Evolutionary conservation across 2,888 invertebrate species (phyloP).

Genomic region (Boloria selene): DNA sequence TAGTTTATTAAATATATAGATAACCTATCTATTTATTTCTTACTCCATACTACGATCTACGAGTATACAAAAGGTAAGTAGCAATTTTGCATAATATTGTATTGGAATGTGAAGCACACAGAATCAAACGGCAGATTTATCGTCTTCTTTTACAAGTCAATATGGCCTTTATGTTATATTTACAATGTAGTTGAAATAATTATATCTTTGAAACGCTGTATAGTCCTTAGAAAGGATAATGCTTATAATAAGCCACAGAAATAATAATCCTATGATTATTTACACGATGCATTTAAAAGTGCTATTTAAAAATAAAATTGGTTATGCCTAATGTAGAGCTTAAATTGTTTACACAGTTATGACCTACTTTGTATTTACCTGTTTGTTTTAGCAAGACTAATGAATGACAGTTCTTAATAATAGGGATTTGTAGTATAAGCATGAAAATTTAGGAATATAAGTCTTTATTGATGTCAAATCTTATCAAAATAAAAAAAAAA

Average conservation of each 20-base stretch:
- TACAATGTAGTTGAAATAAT: slow-evolving; percentile 17
- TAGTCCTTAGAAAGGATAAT: slow-evolving; percentile 4
- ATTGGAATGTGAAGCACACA: slow-evolving; percentile 25
- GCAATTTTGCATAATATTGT: slow-evolving; percentile 17
- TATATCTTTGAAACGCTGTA: slow-evolving; percentile 6
- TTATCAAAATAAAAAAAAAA: too few relatives aligned
- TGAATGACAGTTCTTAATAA: too few relatives aligned
- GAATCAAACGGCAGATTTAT: slow-evolving; percentile 29
- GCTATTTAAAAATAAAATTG: slow-evolving; percentile 6
- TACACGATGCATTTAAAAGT: slow-evolving; percentile 12
- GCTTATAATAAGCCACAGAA: slow-evolving; percentile 7
- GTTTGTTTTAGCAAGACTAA: too few relatives aligned
- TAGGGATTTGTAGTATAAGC: too few relatives aligned
- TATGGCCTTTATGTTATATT: slow-evolving; percentile 25
- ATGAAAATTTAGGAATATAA: too few relatives aligned
- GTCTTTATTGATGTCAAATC: too few relatives aligned
- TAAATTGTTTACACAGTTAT: too few relatives aligned
- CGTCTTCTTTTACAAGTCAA: slow-evolving; percentile 32
- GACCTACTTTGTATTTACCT: too few relatives aligned
- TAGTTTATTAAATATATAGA: too few relatives aligned
- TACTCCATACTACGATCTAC: slow-evolving; percentile 6
- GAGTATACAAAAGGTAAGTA: slow-evolving; percentile 18
- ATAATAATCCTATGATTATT: slow-evolving; percentile 4
- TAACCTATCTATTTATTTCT: slow-evolving; percentile 2
- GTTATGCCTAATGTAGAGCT: not conserved